Conservation (phyloP, 2,113 vertebrate genomes). For the human region GRCh38 chr11:73968501-73969000, state of each 20-base stretch:
- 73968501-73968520: too few species aligned
- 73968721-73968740: neutral
- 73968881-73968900: neutral
- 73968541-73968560: neutral
- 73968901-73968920: neutral
- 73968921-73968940: neutral
- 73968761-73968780: neutral
- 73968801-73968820: too few species aligned
- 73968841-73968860: neutral
- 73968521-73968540: neutral
- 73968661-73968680: neutral
- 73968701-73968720: neutral
- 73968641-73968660: neutral
- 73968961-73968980: neutral
- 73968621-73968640: accelerated
- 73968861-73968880: accelerated
- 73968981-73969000: neutral
- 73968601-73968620: neutral
- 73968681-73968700: neutral
- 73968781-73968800: neutral
- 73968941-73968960: neutral
- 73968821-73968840: neutral
- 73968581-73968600: neutral
- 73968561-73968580: neutral
- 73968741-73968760: neutral